These are phyloP conservation scores for Aromia moschata DNA, from an alignment of 2,888 invertebrate genomes.

Conservation along the genomic window DNA sequence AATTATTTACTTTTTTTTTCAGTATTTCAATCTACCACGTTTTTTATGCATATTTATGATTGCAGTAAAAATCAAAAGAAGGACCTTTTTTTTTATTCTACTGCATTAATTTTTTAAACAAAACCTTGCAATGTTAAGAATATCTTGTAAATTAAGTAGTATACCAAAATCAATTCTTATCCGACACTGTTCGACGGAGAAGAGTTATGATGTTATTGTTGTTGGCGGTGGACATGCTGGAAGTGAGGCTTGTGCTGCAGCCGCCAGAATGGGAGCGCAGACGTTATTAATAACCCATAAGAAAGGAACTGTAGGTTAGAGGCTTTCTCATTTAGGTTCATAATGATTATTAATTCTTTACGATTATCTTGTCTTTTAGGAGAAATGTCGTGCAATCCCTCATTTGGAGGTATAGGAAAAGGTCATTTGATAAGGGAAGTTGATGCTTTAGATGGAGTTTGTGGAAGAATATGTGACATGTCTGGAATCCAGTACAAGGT, in stretches of 20 bases:
- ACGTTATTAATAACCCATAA: constrained; percentile 88
- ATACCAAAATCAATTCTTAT: background rate
- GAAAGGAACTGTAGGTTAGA: constrained; percentile 77
- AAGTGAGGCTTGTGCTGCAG: constrained; percentile 84
- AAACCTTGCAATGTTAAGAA: constrained; percentile 13
- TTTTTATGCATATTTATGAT: no score
- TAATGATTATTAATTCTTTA: background rate
- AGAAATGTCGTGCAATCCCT: constrained; percentile 94
- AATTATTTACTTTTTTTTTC: no score
- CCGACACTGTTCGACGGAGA: constrained; percentile 28
- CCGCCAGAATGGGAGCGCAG: constrained; percentile 82
- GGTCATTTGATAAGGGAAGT: constrained; percentile 88
- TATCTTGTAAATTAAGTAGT: background rate
- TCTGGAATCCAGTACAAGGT: constrained; percentile 84
- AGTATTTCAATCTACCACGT: no score
- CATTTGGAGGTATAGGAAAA: constrained; percentile 93
- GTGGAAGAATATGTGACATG: constrained; percentile 80
- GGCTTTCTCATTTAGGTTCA: background rate
- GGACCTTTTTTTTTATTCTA: no score
- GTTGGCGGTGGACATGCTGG: constrained; percentile 94
- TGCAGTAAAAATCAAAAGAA: no score
- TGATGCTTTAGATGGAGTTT: constrained; percentile 88
- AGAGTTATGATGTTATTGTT: constrained; percentile 77
- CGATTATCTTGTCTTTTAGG: constrained; percentile 64
- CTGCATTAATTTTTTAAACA: no score